These are phyloP conservation scores for Terrapene triunguis DNA, from an alignment of 2,113 vertebrate species.

Conservation along the genomic window DNA sequence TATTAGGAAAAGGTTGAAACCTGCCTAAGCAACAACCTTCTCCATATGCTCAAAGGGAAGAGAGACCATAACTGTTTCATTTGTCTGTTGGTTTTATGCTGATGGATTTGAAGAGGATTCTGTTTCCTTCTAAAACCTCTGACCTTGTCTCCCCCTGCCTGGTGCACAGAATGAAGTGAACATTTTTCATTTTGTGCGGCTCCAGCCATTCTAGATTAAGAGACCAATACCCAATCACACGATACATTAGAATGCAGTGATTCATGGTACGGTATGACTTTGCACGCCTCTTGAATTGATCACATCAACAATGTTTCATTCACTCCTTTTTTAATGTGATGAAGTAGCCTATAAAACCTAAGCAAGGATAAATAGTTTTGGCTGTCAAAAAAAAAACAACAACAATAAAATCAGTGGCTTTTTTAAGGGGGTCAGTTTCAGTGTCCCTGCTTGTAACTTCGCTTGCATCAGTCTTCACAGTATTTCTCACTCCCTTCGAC, in stretches of 20 bases:
- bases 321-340: background rate
- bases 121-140: background rate
- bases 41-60: background rate
- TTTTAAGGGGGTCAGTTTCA: background rate
- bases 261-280: background rate
- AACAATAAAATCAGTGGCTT: background rate
- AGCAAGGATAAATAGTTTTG: background rate
- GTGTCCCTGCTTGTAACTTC: background rate
- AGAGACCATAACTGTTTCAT: background rate
- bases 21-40: background rate
- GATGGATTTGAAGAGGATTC: background rate
- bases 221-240: background rate
- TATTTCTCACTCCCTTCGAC: background rate
- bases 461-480: background rate
- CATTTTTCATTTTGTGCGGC: background rate
- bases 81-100: background rate
- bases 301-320: background rate
- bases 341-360: background rate
- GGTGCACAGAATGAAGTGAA: background rate
- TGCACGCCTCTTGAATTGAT: fast-evolving
- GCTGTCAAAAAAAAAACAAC: background rate
- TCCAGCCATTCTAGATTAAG: background rate
- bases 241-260: background rate
- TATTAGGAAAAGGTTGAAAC: background rate
- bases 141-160: background rate